phyloP scores from a whole-genome alignment of 2,797 vertebrate species.

The Neomorphus geoffroyi region DNA sequence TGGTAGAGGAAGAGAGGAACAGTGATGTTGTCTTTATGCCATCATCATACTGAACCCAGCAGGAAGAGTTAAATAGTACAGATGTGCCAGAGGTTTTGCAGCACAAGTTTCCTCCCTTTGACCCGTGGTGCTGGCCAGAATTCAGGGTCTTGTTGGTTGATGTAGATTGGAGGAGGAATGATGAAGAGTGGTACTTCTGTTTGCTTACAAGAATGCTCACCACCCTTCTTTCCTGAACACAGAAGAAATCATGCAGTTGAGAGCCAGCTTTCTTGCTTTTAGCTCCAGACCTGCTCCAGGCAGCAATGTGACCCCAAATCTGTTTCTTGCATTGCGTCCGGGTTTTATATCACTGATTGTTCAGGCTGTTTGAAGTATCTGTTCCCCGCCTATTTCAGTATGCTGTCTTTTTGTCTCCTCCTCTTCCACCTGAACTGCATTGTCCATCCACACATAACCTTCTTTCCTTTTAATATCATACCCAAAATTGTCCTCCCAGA shows the following conservation, averaged over 20 bases:
- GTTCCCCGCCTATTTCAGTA: constrained; percentile 1
- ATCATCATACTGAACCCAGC: neutral
- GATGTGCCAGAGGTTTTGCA: constrained; percentile 13
- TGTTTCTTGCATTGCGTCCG: constrained; percentile 8
- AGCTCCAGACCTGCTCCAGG: constrained; percentile 5
- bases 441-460: neutral
- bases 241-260: neutral
- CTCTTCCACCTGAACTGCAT: neutral
- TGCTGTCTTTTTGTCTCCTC: neutral
- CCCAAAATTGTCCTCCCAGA: constrained; percentile 9
- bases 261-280: neutral
- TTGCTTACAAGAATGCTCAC: neutral
- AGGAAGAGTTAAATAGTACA: neutral
- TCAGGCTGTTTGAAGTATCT: constrained; percentile 50
- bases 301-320: constrained; percentile 17
- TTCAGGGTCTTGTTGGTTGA: neutral
- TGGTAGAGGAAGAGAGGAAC: neutral
- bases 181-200: neutral
- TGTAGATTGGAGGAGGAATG: neutral
- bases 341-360: constrained; percentile 30
- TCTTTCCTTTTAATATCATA: neutral
- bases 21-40: neutral
- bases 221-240: neutral
- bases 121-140: neutral
- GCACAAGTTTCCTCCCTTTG: constrained; percentile 19